These are phyloP conservation scores for Cepaea nemoralis DNA, from an alignment of 1,140 invertebrate genomes.

Conservation along the genomic window DNA sequence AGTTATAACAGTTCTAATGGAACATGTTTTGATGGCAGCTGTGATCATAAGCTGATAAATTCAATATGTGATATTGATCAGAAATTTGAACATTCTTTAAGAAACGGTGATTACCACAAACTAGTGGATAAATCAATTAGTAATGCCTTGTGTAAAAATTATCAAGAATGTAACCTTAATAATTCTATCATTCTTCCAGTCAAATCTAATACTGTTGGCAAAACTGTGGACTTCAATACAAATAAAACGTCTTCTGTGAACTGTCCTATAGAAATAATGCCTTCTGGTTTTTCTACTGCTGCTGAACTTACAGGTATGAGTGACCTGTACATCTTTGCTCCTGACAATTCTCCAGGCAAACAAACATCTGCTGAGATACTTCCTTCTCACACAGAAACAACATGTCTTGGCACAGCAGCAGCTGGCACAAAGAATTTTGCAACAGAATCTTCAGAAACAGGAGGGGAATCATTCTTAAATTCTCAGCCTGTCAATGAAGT, in stretches of 20 bases:
- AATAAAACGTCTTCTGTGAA: neutral
- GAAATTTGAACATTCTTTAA: too few species aligned
- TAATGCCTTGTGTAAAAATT: neutral
- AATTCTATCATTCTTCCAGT: neutral
- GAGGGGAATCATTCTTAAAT: neutral
- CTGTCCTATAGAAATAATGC: neutral
- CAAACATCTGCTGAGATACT: neutral
- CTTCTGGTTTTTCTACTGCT: neutral
- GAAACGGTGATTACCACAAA: too few species aligned
- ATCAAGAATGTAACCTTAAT: neutral
- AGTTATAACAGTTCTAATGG: neutral
- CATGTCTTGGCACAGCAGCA: neutral
- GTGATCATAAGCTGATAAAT: neutral
- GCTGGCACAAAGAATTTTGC: neutral
- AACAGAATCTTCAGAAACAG: neutral
- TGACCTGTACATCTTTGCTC: constrained; percentile 25
- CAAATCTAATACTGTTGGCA: neutral
- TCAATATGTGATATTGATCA: neutral
- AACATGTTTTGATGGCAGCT: neutral
- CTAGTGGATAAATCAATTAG: too few species aligned
- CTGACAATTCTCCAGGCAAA: constrained; percentile 1
- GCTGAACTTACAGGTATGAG: constrained; percentile 9
- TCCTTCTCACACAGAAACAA: neutral
- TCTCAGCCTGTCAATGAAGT: constrained; percentile 27
- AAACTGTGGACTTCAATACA: neutral